Conservation (phyloP, 2,888 invertebrate species). For the Serripes groenlandicus region DNA sequence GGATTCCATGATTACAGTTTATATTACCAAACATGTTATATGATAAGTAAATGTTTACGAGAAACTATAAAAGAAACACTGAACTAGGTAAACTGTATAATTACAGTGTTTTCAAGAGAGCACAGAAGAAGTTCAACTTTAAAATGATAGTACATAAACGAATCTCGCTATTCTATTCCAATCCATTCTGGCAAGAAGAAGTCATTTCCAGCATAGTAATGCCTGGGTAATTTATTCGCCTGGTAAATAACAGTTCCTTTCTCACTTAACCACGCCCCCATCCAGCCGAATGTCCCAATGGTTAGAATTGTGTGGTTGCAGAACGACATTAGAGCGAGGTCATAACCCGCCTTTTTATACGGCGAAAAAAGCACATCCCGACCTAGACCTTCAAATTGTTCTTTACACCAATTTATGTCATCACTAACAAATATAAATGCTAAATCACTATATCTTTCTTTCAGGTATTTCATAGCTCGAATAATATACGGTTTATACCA, state of each 20-base stretch:
- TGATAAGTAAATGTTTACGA: too few species aligned
- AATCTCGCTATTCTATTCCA: too few species aligned
- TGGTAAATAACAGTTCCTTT: neutral
- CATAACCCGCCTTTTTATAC: neutral
- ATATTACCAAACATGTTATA: too few species aligned
- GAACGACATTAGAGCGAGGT: neutral
- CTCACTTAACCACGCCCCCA: slow-evolving; percentile 13
- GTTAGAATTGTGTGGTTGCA: slow-evolving; percentile 4
- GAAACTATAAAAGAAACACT: too few species aligned
- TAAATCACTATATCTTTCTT: neutral
- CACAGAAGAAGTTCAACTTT: too few species aligned
- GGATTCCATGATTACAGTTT: too few species aligned
- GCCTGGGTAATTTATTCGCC: neutral
- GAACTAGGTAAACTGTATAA: too few species aligned
- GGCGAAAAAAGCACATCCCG: neutral
- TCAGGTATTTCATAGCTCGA: neutral
- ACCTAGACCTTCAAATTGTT: neutral
- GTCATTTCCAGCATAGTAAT: neutral
- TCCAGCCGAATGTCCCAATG: slow-evolving; percentile 4
- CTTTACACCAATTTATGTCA: slow-evolving; percentile 1
- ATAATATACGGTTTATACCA: slow-evolving; percentile 9
- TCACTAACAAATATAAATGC: slow-evolving; percentile 6
- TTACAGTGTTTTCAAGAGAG: too few species aligned
- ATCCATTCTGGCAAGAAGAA: neutral
- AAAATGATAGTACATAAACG: too few species aligned